These are phyloP conservation scores for Dryobates pubescens DNA, from an alignment of 2,797 vertebrate genomes.

Conservation along the genomic window DNA sequence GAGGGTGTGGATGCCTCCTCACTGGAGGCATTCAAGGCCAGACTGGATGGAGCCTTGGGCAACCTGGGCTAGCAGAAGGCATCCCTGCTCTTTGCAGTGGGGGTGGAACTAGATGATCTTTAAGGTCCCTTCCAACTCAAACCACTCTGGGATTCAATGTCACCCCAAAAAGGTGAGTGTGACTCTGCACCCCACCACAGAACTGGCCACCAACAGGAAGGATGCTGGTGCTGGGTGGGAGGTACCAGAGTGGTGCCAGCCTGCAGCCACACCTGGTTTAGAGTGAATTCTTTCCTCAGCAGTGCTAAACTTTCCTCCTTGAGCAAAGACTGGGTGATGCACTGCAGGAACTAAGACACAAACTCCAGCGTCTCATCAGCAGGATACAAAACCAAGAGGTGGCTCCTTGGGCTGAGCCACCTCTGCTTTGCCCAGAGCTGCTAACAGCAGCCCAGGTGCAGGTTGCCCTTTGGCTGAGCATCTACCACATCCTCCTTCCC, in stretches of 20 bases:
- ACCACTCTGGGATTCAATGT: no score
- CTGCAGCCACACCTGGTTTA: neutral
- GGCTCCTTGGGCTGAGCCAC: neutral
- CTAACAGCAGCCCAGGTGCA: neutral
- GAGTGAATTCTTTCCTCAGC: neutral
- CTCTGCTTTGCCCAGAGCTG: neutral
- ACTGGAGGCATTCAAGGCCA: no score
- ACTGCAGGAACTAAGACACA: neutral
- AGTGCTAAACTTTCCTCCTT: neutral
- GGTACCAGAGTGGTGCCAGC: neutral
- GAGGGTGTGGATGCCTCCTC: no score
- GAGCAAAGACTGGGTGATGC: neutral
- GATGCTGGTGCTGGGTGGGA: neutral
- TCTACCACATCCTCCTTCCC: neutral
- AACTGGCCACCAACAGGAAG: rapidly evolving
- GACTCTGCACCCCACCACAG: rapidly evolving
- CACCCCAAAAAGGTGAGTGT: neutral
- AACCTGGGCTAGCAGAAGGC: no score
- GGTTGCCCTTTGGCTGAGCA: neutral
- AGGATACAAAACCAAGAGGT: neutral
- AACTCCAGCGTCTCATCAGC: neutral
- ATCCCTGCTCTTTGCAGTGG: no score
- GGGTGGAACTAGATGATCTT: no score
- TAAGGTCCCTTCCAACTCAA: no score
- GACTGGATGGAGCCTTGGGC: no score